A percentile compares a stretch with the other conserved stretches of the same genome.
These are phyloP conservation scores for Perodicticus potto DNA, from an alignment of 2,797 vertebrate species.

Conservation along the genomic window DNA sequence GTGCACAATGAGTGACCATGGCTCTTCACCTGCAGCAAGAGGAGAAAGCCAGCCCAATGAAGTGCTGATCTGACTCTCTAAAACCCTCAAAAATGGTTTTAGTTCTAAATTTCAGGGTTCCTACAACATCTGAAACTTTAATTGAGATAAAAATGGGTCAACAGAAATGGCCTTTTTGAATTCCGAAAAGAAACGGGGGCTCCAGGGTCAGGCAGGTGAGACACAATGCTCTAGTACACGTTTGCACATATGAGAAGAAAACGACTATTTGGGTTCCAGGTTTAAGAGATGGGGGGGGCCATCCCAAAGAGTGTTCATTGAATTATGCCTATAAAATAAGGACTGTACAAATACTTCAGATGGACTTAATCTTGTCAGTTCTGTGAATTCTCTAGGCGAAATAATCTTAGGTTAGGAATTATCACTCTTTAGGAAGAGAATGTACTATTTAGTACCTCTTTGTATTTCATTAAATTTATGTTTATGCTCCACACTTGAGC, in stretches of 20 bases:
- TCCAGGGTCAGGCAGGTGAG: background rate
- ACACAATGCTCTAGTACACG: background rate
- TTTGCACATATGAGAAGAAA: background rate
- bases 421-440: slow-evolving; percentile 45
- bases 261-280: background rate
- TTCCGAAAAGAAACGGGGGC: background rate
- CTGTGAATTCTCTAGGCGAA: background rate
- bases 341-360: background rate
- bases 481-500: background rate
- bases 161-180: background rate
- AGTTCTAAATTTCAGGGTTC: background rate
- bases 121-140: background rate
- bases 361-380: background rate
- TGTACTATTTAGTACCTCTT: background rate
- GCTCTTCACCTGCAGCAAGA: background rate
- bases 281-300: background rate
- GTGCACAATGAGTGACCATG: background rate
- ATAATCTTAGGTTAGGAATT: slow-evolving; percentile 16
- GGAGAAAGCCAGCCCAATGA: background rate
- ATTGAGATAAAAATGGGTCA: background rate
- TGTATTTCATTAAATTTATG: background rate
- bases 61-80: background rate
- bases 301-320: background rate
- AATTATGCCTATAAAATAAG: background rate
- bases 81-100: background rate